Evolutionary conservation across 1,140 invertebrate genomes (phyloP).

Genomic region (Frieseomelitta varia): DNA sequence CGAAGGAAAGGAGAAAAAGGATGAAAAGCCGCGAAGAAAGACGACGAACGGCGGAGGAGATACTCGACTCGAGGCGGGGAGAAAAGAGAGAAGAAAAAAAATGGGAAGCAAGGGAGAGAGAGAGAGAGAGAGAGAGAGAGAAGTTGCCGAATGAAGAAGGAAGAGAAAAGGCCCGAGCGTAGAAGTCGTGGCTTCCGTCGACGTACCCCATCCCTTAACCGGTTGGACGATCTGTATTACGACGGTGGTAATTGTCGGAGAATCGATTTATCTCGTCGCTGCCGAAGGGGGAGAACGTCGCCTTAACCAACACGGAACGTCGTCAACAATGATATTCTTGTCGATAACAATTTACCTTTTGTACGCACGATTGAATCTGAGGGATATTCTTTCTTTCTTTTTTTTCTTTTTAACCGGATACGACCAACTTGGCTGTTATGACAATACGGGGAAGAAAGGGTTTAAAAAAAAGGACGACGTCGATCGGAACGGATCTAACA

Average conservation of each 20-base stretch:
- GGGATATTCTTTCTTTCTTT: not conserved
- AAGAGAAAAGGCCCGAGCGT: not conserved
- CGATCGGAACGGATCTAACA: not conserved
- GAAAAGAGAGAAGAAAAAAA: not conserved
- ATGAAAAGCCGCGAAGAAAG: constrained; percentile 27
- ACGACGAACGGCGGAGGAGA: not conserved
- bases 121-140: too few species aligned
- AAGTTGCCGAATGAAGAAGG: not conserved
- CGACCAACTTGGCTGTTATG: not conserved
- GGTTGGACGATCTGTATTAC: constrained; percentile 42
- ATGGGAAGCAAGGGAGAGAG: too few species aligned
- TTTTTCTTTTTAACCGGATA: constrained; percentile 3
- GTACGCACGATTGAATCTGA: constrained; percentile 38
- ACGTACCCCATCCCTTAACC: not conserved
- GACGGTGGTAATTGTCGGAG: constrained; percentile 60
- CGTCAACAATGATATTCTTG: constrained; percentile 59
- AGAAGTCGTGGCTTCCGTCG: constrained; percentile 39
- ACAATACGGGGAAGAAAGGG: too few species aligned
- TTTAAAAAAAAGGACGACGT: not conserved
- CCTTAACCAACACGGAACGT: constrained; percentile 57
- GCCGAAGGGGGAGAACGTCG: constrained; percentile 33
- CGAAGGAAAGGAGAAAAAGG: constrained; percentile 1
- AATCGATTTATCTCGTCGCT: constrained; percentile 63
- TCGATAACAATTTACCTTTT: constrained; percentile 62
- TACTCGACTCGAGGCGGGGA: not conserved